Conservation (phyloP, 2,797 vertebrate genomes). For the Kryptopterus vitreolus region DNA sequence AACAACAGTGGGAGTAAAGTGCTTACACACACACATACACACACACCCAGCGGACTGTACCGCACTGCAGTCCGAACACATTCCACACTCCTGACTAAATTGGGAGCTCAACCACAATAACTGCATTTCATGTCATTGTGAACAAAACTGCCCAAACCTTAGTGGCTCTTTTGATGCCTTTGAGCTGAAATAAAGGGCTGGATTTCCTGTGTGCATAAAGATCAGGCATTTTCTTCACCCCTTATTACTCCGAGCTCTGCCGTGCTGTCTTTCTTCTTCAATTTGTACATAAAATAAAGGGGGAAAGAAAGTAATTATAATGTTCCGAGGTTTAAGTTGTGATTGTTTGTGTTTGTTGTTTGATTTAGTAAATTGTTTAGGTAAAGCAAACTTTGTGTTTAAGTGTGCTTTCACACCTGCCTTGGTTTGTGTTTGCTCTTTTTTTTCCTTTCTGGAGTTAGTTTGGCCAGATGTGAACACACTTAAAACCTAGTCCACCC, state of each 20-base stretch:
- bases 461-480: constrained; percentile 1
- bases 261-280: not conserved
- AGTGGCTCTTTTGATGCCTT: constrained; percentile 32
- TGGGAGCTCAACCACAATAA: constrained; percentile 13
- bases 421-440: not conserved
- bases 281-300: not conserved
- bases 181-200: constrained; percentile 27
- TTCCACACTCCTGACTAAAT: constrained; percentile 36
- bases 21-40: not conserved
- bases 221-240: constrained; percentile 7
- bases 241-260: not conserved
- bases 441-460: not conserved
- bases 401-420: not conserved
- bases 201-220: not conserved
- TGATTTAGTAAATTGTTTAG: not conserved
- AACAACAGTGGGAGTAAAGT: constrained; percentile 41
- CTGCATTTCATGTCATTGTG: constrained; percentile 41
- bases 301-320: not conserved
- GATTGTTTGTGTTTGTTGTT: constrained; percentile 1
- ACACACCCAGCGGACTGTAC: constrained; percentile 13
- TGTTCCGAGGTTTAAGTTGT: not conserved
- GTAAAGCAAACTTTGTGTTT: constrained; percentile 1
- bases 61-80: constrained; percentile 32
- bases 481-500: not conserved
- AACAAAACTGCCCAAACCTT: constrained; percentile 48